Base-by-base conservation (phyloP, 1,140 invertebrate species). In the Drosophila simulans region DNA sequence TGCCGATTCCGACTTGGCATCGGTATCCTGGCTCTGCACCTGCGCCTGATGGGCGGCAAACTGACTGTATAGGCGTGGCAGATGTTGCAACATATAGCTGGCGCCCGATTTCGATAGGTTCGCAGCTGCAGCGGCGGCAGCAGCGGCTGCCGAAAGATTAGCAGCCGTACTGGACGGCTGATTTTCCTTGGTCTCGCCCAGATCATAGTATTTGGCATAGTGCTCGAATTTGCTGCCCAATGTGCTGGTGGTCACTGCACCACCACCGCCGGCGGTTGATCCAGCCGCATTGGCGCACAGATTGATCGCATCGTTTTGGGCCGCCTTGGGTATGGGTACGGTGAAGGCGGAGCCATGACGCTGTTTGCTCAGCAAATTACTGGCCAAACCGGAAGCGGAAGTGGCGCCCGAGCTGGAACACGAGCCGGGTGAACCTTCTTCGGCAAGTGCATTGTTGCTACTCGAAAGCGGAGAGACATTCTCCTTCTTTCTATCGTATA, bases 401-500 rank as follows among this genome's bases (percentile, higher is more conserved):
- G 20, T 8, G 43, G 40, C 5, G 7, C 51, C 5, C 5, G 65
- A 64, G 13, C 63, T 54, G 11, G 48, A 39, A 10, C 49, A 27
- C 22, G 77, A 37, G 13, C 55, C 52, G 11, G 51, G 73, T 59
- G 83, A 92, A 3, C 73, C 82, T 17, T 81, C 71, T 2, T 73
- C 68, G 13, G 17, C 35, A 1, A 69, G 22, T n/a, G 72, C 48
- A 5, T 62, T 75, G 22, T 83, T 80, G 62, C 77, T 88, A 7
- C 74, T 72, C 25, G 89, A 71, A 27, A 88, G 58, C 11, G 91
- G 88, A 11, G 81, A 94, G 25, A 92, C 92, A 37, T 93, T 92
- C 54, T 93, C 91, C 59, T 94, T 93, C 63, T 96, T 96, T 27
- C 95, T 93, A 62, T 96, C 96, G 92, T 96, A 97, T 58, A 96